phyloP scores from a whole-genome alignment of 2,888 invertebrate species.

The Sinhomidia bicolor region DNA sequence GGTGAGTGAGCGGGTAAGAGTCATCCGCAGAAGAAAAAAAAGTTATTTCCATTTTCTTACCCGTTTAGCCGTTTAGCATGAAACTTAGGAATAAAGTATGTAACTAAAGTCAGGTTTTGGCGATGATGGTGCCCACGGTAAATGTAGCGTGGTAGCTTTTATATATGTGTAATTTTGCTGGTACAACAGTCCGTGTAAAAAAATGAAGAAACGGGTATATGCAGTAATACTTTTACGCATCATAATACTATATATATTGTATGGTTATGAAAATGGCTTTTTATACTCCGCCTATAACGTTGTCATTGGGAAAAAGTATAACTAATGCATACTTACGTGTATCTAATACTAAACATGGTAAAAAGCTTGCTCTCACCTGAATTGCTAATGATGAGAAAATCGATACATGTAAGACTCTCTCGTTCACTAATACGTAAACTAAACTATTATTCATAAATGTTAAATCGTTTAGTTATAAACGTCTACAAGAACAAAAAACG shows the following conservation, averaged over 20 bases:
- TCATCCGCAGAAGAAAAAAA: constrained; percentile 50
- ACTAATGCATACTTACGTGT: background rate
- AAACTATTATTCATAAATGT: too few species aligned
- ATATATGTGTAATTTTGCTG: too few species aligned
- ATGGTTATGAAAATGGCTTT: too few species aligned
- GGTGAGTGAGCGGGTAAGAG: constrained; percentile 43
- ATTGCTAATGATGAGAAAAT: constrained; percentile 73
- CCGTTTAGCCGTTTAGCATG: constrained; percentile 58
- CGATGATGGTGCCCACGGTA: background rate
- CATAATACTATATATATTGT: too few species aligned
- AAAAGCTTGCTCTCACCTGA: constrained; percentile 60
- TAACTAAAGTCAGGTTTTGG: constrained; percentile 8
- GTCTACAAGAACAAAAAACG: too few species aligned
- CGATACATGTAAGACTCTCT: constrained; percentile 44
- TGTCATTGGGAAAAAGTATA: background rate
- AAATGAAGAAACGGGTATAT: background rate
- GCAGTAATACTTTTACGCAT: too few species aligned
- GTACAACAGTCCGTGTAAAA: background rate
- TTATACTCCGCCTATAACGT: too few species aligned
- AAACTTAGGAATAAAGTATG: constrained; percentile 31
- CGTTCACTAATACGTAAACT: background rate
- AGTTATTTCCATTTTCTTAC: constrained; percentile 60
- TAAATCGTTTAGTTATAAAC: too few species aligned
- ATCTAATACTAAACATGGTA: background rate
- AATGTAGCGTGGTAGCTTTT: background rate